Percentiles rank a stretch among this genome's conserved stretches.
Evolutionary conservation across 2,113 vertebrate genomes (phyloP).

Genomic region (Bolborhynchus lineola): DNA sequence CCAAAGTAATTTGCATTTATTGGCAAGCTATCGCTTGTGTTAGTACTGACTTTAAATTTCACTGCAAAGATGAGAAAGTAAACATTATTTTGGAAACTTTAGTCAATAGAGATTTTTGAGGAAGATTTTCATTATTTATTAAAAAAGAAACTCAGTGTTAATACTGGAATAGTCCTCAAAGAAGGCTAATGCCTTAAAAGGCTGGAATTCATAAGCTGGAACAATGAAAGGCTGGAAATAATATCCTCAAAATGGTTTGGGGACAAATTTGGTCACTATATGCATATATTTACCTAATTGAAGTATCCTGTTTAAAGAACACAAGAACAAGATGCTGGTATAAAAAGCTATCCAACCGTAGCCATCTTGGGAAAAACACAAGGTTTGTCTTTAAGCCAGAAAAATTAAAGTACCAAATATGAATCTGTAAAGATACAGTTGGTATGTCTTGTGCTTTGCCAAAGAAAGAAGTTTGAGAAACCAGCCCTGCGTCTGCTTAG

Average conservation of each 20-base stretch:
- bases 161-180: neutral
- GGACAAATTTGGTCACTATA: neutral
- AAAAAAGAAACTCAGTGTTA: neutral
- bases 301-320: neutral
- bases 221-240: neutral
- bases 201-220: neutral
- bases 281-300: neutral
- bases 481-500: neutral
- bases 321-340: neutral
- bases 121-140: neutral
- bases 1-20: slow-evolving; percentile 42
- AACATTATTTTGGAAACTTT: neutral
- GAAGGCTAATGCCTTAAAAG: neutral
- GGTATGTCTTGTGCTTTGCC: neutral
- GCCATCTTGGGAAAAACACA: neutral
- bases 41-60: slow-evolving; percentile 19
- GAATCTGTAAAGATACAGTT: neutral
- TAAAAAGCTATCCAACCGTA: neutral
- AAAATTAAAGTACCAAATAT: neutral
- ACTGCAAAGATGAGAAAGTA: neutral
- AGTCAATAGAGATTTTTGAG: neutral
- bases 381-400: neutral
- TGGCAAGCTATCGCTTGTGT: neutral
- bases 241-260: neutral
- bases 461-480: neutral